Evolutionary conservation across 2,113 vertebrate species (phyloP), one percentile per base, ranked within the genome.

Genomic region (Cyanoliseus patagonus): DNA sequence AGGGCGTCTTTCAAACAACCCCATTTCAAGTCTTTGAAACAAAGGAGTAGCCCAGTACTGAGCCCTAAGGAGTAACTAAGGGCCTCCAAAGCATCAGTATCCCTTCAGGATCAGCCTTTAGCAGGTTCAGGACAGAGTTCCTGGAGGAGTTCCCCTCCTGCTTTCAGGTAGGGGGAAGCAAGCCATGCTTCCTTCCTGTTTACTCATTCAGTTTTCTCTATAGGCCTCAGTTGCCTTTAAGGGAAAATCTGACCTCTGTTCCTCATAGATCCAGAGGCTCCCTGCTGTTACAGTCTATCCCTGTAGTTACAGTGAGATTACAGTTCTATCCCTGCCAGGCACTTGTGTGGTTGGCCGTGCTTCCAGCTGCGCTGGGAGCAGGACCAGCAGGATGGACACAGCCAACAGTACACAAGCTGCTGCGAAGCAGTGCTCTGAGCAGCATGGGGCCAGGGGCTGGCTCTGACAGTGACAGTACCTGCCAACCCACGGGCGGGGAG

Each of bases 401-500:
- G 18, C 22, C 51, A 72, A 28, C 67, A 31, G 59, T 18, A 11
- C 2, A 1, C 25, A 39, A 30, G 52, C 70, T 11, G 6, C 31
- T 1, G 12, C 39, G 33, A 10, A 77, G 53, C 1, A 0, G 23
- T 15, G 7, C 70, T 77, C 24, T 0, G 0, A 47, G 82, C 62
- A 69, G 23, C 1, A 0, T 39, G 62, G 31, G 46, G 16, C 35
- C 42, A 41, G 27, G 31, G 41, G 27, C 57, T 94, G 73, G 61
- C 87, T 0, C 0, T 49, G 59, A 14, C 47, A 39, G 39, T 23
- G 51, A 12, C 0, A 0, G 73, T 41, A 23, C 41, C 41, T 90
- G 44, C 79, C 46, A 80, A 1, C 31, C 57, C 28, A 5, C 1
- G 41, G 44, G 11, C 49, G 53, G n/a, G 52, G 49, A 94, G 37